Base-by-base conservation (phyloP, 2,797 vertebrate genomes). In the Heterohyrax brucei region DNA sequence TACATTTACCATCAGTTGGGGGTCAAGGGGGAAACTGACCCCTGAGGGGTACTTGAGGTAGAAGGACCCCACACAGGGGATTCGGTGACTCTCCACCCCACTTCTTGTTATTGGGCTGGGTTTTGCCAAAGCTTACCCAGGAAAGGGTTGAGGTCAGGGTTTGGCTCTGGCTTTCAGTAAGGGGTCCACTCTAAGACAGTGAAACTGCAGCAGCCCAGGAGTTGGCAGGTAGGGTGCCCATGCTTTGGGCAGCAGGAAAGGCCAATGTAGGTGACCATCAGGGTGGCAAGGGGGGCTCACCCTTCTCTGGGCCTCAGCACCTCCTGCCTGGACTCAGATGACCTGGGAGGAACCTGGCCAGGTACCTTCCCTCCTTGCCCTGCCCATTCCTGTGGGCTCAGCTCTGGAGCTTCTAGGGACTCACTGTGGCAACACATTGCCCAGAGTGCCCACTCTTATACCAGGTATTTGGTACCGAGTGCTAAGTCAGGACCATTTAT, bases 291-390 rank as follows among this genome's bases (percentile, higher is more conserved):
- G 9, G 53, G n/a, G n/a, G 18, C 30, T 70, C n/a, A 33, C 68
- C n/a, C 39, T 13, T 16, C 14, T 70, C 68, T 70, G n/a, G 68
- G n/a, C 68, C n/a, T 70, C 5, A 70, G n/a, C 68, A 18, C 14
- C 1, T 30, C n/a, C n/a, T 30, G 26, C 10, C 59, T 7, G 3
- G 46, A 46, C 24, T 59, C 19, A 0, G 19, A 61, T 9, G 14
- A 18, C 88, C 56, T 4, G 0, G 66, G 26, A 4, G 39, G 3
- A 9, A 12, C 50, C 46, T 5, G 0, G 16, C 68, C 9, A 33
- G 8, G 16, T 16, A 33, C 26, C n/a, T 0, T 0, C 13, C 14
- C 21, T 19, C 19, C 26, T 46, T 7, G 28, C 3, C 6, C 28
- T 21, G 39, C 2, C 18, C n/a, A 33, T 18, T 33, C 62, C 59